A percentile compares a stretch with the other conserved stretches of the same genome.
phyloP scores from a whole-genome alignment of 2,888 invertebrate species.

The Elegia similella region DNA sequence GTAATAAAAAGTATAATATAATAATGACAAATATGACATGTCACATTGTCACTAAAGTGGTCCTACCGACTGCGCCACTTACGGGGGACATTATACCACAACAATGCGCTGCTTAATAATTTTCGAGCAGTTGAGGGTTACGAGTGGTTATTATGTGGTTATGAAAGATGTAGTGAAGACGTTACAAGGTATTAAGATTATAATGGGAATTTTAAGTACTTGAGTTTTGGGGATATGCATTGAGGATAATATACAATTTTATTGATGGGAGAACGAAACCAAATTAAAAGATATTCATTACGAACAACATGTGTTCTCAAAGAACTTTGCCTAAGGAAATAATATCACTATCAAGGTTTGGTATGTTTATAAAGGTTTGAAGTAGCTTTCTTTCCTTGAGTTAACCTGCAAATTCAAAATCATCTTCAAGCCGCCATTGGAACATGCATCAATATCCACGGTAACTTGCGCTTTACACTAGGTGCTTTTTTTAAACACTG shows the following conservation, averaged over 20 bases:
- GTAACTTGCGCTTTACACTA: too few species aligned
- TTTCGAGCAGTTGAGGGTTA: slow-evolving; percentile 42
- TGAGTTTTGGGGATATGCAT: neutral
- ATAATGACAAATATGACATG: slow-evolving; percentile 57
- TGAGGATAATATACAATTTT: neutral
- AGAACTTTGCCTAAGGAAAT: too few species aligned
- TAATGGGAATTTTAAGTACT: slow-evolving; percentile 12
- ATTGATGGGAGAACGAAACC: neutral
- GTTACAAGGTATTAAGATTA: slow-evolving; percentile 9
- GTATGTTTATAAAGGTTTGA: too few species aligned
- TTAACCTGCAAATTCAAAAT: too few species aligned
- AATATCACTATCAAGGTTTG: too few species aligned
- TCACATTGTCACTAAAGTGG: slow-evolving; percentile 64
- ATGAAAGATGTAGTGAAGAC: slow-evolving; percentile 16
- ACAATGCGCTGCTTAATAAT: slow-evolving; percentile 49
- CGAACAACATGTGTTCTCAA: too few species aligned
- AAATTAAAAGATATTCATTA: too few species aligned
- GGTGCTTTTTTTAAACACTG: too few species aligned
- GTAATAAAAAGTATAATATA: slow-evolving; percentile 9
- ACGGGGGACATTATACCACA: neutral
- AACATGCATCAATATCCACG: too few species aligned
- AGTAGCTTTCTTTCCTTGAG: too few species aligned
- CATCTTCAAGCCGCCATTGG: too few species aligned
- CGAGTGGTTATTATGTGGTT: slow-evolving; percentile 46
- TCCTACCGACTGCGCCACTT: slow-evolving; percentile 51